Base-by-base conservation (phyloP, 1,140 invertebrate species). In the Pantala flavescens region DNA sequence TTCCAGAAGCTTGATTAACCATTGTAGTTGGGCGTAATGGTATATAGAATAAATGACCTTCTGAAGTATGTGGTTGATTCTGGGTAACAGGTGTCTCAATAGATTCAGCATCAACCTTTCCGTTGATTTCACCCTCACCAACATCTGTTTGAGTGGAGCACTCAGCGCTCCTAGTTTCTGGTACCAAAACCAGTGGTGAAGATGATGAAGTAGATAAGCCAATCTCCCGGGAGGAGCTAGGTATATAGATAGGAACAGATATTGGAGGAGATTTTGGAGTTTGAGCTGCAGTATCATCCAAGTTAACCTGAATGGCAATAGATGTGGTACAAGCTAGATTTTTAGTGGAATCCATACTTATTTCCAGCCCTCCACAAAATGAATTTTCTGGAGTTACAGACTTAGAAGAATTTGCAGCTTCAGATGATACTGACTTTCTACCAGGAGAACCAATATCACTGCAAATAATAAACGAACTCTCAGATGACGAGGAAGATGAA, bases 1-100 rank as follows among this genome's bases (percentile, higher is more conserved):
- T 83, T 21, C 82, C 82, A 2, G 84, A 84, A 0, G 84, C 83
- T 21, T 63, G 49, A 63, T 63, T 63, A 7, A 63, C 49, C 49
- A 63, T 63, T 11, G 87, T 84, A 24, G 74, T 70, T 9, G 76
- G 76, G 78, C 89, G 87, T 1, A 90, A 77, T 0, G 90, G 90
- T 80, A 90, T 89, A 75, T 90, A 90, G 80, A 91, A 90, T n/a
- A 89, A 82, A 71, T 89, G 87, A 19, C 87, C 86, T 28, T 84
- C 84, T 21, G 49, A 63, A 5, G 49, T 63, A 63, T 63, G 49
- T 3, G 49, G 14, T 63, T 63, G 49, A 3, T 63, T 63, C 12
- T 63, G 49, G 2, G 16, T 63, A 21, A 21, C 49, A 19, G 49
- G n/a, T 63, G 49, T 5, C 12, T 63, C 49, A 63, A 16, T 16